phyloP scores from a whole-genome alignment of 2,797 vertebrate genomes.

The Hozukius guyotensis region DNA sequence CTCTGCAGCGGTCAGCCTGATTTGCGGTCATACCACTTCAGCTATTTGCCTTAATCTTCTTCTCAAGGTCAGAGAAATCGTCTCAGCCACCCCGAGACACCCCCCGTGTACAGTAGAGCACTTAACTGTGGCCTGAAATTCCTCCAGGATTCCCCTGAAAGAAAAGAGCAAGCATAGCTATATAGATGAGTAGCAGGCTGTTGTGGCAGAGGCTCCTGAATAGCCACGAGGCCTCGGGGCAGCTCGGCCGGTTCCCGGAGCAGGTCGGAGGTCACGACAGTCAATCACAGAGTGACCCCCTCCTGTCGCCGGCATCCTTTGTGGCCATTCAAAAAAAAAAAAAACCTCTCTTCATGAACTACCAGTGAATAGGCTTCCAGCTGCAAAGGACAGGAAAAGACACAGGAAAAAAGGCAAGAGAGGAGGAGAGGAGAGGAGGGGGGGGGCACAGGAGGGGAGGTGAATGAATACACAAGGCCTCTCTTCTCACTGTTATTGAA shows the following conservation, averaged over 20 bases:
- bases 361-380: constrained; percentile 81
- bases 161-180: constrained; percentile 39
- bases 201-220: constrained; percentile 49
- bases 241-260: constrained; percentile 48
- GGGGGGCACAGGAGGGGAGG: constrained; percentile 43
- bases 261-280: constrained; percentile 77
- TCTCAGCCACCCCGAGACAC: background rate
- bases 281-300: constrained; percentile 78
- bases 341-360: constrained; percentile 79
- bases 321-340: constrained; percentile 64
- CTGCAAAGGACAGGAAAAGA: constrained; percentile 76
- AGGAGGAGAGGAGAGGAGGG: constrained; percentile 12
- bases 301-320: constrained; percentile 72
- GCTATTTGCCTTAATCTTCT: background rate
- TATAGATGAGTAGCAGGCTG: constrained; percentile 56
- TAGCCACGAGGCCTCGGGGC: constrained; percentile 68
- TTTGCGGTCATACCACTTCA: constrained; percentile 27
- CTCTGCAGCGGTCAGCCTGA: constrained; percentile 21
- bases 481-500: constrained; percentile 78
- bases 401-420: constrained; percentile 52
- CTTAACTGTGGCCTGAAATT: constrained; percentile 41
- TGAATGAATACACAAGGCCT: constrained; percentile 71
- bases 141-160: constrained; percentile 42
- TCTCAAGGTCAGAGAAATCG: constrained; percentile 36
- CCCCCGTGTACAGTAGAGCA: constrained; percentile 45